Evolutionary conservation across 2,888 invertebrate species (phyloP).

Genomic region (Tetragonisca angustula): DNA sequence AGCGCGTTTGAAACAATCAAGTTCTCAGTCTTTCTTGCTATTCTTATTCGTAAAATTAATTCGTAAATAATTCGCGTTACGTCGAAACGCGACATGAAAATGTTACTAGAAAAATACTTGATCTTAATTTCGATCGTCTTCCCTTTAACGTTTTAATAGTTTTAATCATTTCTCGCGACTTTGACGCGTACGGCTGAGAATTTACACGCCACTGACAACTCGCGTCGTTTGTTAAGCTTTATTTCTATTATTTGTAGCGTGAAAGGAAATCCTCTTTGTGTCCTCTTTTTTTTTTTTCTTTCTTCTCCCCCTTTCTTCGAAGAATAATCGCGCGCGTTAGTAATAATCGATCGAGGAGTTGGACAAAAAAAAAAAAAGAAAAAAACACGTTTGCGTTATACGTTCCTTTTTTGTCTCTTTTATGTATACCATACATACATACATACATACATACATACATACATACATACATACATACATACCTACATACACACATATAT

Average conservation of each 20-base stretch:
- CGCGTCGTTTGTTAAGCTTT: conserved; percentile 73
- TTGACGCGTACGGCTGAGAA: conserved; percentile 45
- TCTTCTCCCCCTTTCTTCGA: neutral
- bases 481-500: neutral
- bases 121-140: conserved; percentile 52
- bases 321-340: conserved; percentile 39
- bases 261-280: conserved; percentile 54
- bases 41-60: neutral
- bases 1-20: conserved; percentile 46
- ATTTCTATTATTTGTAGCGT: conserved; percentile 60
- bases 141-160: conserved; percentile 29
- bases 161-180: conserved; percentile 10
- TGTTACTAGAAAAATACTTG: conserved; percentile 4
- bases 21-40: conserved; percentile 42
- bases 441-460: no score
- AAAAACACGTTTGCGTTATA: conserved; percentile 43
- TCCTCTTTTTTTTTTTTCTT: neutral
- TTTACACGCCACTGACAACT: conserved; percentile 31
- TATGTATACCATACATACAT: conserved; percentile 49
- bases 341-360: conserved; percentile 36
- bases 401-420: conserved; percentile 65
- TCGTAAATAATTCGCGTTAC: neutral
- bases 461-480: no score
- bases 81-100: neutral
- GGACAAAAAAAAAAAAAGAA: conserved; percentile 20